These are phyloP conservation scores for Teleopsis dalmanni DNA, from an alignment of 1,140 invertebrate genomes.

Conservation along the genomic window DNA sequence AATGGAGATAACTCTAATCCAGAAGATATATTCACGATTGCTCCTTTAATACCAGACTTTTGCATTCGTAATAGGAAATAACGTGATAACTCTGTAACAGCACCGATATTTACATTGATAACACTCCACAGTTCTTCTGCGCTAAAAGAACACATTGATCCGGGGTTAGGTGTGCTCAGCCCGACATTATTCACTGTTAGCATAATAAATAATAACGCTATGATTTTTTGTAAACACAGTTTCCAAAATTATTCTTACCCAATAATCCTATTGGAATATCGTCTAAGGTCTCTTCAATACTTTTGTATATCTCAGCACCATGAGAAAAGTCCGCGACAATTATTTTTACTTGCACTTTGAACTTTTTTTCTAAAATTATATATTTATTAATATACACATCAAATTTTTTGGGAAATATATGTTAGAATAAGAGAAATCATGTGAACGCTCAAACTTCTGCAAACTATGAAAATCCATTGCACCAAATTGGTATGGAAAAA, in stretches of 20 bases:
- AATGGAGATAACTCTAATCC: constrained; percentile 74
- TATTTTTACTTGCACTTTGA: no score
- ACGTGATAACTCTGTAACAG: constrained; percentile 74
- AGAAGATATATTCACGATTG: constrained; percentile 81
- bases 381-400: no score
- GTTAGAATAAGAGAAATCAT: no score
- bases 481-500: no score
- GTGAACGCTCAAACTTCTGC: no score
- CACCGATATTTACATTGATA: constrained; percentile 77
- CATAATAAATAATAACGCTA: background rate
- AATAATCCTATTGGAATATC: constrained; percentile 69
- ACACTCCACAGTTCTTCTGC: constrained; percentile 60
- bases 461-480: no score
- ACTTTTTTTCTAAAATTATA: no score
- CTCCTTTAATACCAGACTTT: constrained; percentile 62
- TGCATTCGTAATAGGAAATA: constrained; percentile 72
- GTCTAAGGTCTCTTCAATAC: constrained; percentile 58
- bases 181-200: constrained; percentile 86
- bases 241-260: constrained; percentile 50
- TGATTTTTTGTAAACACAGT: background rate
- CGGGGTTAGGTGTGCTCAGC: constrained; percentile 68
- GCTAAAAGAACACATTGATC: constrained; percentile 65
- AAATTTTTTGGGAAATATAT: no score
- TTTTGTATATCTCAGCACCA: constrained; percentile 58
- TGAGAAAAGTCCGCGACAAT: constrained; percentile 78